Base-by-base conservation (phyloP, 2,888 invertebrate species). In the Pammene fasciana region DNA sequence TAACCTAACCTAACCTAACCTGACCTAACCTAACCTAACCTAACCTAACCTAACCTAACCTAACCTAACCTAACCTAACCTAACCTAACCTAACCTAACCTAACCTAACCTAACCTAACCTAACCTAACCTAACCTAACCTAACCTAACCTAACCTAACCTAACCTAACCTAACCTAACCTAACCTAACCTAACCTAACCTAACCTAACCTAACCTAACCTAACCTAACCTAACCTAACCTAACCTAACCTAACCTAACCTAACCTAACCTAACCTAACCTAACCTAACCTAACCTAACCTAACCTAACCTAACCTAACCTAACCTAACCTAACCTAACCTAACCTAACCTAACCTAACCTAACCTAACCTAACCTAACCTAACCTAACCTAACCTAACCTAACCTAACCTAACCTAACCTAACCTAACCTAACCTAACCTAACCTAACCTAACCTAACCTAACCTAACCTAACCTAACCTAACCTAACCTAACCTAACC, bases 71-170 rank as follows among this genome's bases (percentile, higher is more conserved):
- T 46, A 54, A 55, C 55, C 54, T 65, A 55, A 67, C 52, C 57
- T 61, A 67, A 67, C 67, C 67, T 67, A 67, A 67, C 67, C 67
- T 67, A 67, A 67, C 67, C 67, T 67, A 67, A 67, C 67, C 67
- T 67, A 67, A 67, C 67, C 68, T 68, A 64, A 64, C 64, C 64
- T 68, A 64, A 64, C 64, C 64, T 68, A 18, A 45, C 26, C 36
- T 26, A 45, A 34, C 34, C 70, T 72, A 70, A 70, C 70, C 16
- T 55, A 67, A 48, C 70, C 70, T 13, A 70, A 67, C 48, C 70
- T 72, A 50, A 45, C 72, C 38, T 72, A 67, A 48, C 60, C 56
- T 68, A 72, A 65, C 61, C 55, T 68, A 68, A 13, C 50, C 16
- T 45, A 62, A 52, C 46, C 68, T 65, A 68, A 68, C 68, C 46